Conservation (phyloP, 2,797 vertebrate species). For the Chiroxiphia lanceolata region DNA sequence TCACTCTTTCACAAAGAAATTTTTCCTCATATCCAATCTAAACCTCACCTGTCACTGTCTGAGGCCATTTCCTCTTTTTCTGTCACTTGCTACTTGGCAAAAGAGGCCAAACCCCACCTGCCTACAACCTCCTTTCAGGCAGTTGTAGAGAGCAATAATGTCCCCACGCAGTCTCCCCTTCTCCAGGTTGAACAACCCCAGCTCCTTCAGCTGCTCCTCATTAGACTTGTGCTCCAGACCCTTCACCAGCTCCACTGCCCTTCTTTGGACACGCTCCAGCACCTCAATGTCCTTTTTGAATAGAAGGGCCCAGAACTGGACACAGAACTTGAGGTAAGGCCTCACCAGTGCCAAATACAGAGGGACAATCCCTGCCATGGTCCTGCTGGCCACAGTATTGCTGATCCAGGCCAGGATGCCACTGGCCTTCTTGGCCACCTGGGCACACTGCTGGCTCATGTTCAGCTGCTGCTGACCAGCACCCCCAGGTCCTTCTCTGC, state of each 20-base stretch:
- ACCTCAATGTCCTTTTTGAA: not conserved
- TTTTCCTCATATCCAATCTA: not conserved
- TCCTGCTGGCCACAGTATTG: not conserved
- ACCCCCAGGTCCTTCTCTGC: rapidly evolving
- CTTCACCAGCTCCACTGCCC: not conserved
- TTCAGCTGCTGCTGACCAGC: rapidly evolving
- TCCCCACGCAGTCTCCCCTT: not conserved
- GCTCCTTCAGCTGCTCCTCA: not conserved
- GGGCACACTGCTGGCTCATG: not conserved
- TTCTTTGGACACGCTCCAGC: not conserved
- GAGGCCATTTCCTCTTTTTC: not conserved
- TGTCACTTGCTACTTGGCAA: not conserved
- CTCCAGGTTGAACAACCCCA: not conserved
- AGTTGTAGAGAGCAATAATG: not conserved
- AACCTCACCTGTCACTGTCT: not conserved
- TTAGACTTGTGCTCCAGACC: not conserved
- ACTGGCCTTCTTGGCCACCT: no score
- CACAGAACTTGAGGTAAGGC: rapidly evolving
- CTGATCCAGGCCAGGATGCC: not conserved
- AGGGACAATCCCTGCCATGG: rapidly evolving
- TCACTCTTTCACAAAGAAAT: not conserved
- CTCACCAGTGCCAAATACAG: rapidly evolving
- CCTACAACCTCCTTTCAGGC: not conserved
- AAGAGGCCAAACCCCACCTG: not conserved
- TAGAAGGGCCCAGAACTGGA: not conserved